phyloP scores from a whole-genome alignment of 2,113 vertebrate species.

The Muscicapa adusta region DNA sequence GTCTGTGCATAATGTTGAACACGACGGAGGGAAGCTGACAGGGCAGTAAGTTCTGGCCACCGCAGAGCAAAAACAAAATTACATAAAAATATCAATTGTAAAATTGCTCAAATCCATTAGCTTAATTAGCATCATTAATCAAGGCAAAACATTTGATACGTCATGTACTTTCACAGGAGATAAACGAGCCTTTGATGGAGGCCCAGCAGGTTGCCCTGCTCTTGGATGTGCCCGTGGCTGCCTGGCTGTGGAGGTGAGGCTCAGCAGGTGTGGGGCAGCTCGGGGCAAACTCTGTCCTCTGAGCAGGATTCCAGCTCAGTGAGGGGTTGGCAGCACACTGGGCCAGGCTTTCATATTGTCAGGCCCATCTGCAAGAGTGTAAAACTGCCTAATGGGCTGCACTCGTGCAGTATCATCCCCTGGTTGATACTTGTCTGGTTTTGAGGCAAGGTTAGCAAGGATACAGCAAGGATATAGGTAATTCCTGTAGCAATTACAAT shows the following conservation, averaged over 20 bases:
- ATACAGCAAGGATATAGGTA: not conserved
- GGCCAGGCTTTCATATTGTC: not conserved
- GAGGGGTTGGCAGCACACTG: not conserved
- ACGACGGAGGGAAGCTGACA: slow-evolving; percentile 37
- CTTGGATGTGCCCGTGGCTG: not conserved
- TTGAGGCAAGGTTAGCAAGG: not conserved
- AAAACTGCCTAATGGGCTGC: not conserved
- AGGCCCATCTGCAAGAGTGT: not conserved
- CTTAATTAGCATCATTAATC: slow-evolving; percentile 70
- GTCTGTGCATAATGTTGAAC: not conserved
- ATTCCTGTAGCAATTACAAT: not conserved
- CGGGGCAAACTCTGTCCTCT: fast-evolving
- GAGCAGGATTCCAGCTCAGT: not conserved
- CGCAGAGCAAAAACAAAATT: slow-evolving; percentile 37
- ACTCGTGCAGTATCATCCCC: not conserved
- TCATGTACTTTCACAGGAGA: slow-evolving; percentile 60
- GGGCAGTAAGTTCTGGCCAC: slow-evolving; percentile 31
- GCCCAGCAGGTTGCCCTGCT: slow-evolving; percentile 36
- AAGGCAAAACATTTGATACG: slow-evolving; percentile 60
- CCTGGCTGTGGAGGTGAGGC: not conserved
- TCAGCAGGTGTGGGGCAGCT: not conserved
- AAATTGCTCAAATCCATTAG: slow-evolving; percentile 67
- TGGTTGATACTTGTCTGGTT: not conserved
- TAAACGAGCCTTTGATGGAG: slow-evolving; percentile 51
- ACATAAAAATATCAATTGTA: slow-evolving; percentile 61